These are phyloP conservation scores for Pseudomyrmex flavicornis DNA, from an alignment of 1,140 invertebrate genomes.

Conservation along the genomic window DNA sequence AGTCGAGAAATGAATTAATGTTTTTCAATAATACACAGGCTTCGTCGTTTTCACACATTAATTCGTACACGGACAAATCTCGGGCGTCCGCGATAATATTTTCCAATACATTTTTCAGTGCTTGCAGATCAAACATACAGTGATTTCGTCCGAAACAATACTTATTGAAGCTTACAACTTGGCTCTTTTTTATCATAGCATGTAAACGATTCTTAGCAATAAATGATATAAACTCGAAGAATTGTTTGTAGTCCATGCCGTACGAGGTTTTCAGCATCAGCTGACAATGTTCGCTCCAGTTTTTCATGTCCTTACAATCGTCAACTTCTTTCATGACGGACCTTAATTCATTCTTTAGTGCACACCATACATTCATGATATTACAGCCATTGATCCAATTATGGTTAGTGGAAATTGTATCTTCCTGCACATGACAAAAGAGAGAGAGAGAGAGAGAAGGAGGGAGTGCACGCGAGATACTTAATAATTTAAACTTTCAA, in stretches of 20 bases:
- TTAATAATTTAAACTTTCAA: not conserved
- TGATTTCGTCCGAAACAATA: constrained; percentile 82
- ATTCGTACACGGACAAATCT: constrained; percentile 75
- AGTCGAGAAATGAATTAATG: constrained; percentile 62
- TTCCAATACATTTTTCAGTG: constrained; percentile 77
- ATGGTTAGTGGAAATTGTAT: constrained; percentile 98
- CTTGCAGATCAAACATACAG: constrained; percentile 82
- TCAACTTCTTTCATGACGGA: constrained; percentile 92
- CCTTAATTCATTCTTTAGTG: constrained; percentile 88
- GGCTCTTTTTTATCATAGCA: constrained; percentile 70
- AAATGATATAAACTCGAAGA: constrained; percentile 88
- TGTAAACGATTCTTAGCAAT: constrained; percentile 87
- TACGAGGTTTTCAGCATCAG: constrained; percentile 92
- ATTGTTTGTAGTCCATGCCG: constrained; percentile 93
- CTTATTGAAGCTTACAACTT: constrained; percentile 74
- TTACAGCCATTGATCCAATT: constrained; percentile 99
- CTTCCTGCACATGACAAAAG: constrained; percentile 86
- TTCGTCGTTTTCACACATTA: constrained; percentile 74
- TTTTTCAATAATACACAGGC: constrained; percentile 69
- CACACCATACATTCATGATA: constrained; percentile 90
- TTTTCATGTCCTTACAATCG: constrained; percentile 90
- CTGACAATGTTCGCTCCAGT: constrained; percentile 92
- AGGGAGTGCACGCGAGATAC: not conserved
- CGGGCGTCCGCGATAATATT: constrained; percentile 78
- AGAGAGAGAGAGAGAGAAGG: constrained; percentile 59